These are phyloP conservation scores for Scomber japonicus DNA, from an alignment of 2,113 vertebrate species.

Conservation along the genomic window DNA sequence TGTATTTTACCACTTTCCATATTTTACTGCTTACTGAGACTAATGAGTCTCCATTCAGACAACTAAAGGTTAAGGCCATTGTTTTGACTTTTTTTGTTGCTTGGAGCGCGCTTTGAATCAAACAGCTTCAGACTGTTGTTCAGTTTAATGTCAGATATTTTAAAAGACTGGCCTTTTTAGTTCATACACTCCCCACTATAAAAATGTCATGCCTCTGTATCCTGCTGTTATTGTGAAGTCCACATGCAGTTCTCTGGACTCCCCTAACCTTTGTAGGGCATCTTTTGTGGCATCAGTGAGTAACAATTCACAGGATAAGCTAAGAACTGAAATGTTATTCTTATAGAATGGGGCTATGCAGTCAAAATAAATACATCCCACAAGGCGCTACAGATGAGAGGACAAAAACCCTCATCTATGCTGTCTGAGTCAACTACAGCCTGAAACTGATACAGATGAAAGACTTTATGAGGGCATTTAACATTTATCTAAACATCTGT, in stretches of 20 bases:
- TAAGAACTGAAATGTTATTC: slow-evolving; percentile 44
- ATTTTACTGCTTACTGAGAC: slow-evolving; percentile 37
- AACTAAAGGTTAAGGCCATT: slow-evolving; percentile 70
- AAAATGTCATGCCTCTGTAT: slow-evolving; percentile 71
- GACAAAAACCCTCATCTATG: slow-evolving; percentile 19
- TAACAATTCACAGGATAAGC: slow-evolving; percentile 51
- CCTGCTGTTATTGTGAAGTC: slow-evolving; percentile 52
- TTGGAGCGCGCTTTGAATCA: slow-evolving; percentile 40
- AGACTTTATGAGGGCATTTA: not conserved
- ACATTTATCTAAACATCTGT: not conserved
- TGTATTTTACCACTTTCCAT: slow-evolving; percentile 54
- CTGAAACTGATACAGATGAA: slow-evolving; percentile 29
- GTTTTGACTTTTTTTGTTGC: slow-evolving; percentile 55
- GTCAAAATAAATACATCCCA: slow-evolving; percentile 54
- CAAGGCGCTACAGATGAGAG: slow-evolving; percentile 11
- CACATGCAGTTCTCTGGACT: not conserved
- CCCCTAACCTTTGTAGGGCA: slow-evolving; percentile 45
- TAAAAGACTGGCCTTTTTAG: slow-evolving; percentile 74
- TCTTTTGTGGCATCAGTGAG: slow-evolving; percentile 38
- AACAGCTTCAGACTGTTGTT: slow-evolving; percentile 55
- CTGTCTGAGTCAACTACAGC: slow-evolving; percentile 11
- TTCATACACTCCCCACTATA: slow-evolving; percentile 62
- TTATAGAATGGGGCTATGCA: not conserved
- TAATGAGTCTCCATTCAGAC: slow-evolving; percentile 58
- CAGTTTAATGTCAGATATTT: slow-evolving; percentile 65